Evolutionary conservation across 2,113 vertebrate species (phyloP).

Genomic region (Puntigrus tetrazona): DNA sequence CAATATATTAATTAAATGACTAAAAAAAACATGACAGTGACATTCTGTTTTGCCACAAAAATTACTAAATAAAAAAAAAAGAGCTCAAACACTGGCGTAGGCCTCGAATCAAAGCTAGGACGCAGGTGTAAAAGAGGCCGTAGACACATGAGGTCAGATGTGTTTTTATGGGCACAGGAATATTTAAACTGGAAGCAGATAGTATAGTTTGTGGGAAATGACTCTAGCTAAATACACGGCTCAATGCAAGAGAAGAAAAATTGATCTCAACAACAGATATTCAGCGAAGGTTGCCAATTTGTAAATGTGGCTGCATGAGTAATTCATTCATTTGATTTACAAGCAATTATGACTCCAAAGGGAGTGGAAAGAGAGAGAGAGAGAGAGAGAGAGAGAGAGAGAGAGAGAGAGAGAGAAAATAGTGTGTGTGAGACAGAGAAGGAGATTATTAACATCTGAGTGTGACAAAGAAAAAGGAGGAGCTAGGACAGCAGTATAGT

Average conservation of each 20-base stretch:
- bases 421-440: conserved; percentile 46
- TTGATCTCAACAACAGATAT: conserved; percentile 32
- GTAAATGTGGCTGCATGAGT: conserved; percentile 7
- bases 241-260: conserved; percentile 36
- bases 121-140: conserved; percentile 56
- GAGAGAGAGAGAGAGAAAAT: conserved; percentile 41
- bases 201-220: conserved; percentile 45
- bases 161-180: conserved; percentile 58
- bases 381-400: background rate
- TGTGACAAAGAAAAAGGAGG: conserved; percentile 65
- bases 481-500: conserved; percentile 64
- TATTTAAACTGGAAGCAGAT: conserved; percentile 62
- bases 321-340: conserved; percentile 38
- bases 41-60: background rate
- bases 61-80: background rate
- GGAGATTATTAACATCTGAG: conserved; percentile 57
- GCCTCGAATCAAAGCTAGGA: conserved; percentile 43
- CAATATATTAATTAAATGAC: too few relatives aligned
- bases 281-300: background rate
- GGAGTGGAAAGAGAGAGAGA: background rate
- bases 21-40: background rate
- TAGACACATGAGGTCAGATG: conserved; percentile 26
- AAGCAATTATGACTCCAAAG: conserved; percentile 28
- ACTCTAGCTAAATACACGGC: conserved; percentile 51
- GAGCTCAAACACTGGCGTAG: background rate